Percentiles rank a stretch among this genome's conserved stretches.
phyloP scores from a whole-genome alignment of 2,888 invertebrate species.

The Julus scandinavius region DNA sequence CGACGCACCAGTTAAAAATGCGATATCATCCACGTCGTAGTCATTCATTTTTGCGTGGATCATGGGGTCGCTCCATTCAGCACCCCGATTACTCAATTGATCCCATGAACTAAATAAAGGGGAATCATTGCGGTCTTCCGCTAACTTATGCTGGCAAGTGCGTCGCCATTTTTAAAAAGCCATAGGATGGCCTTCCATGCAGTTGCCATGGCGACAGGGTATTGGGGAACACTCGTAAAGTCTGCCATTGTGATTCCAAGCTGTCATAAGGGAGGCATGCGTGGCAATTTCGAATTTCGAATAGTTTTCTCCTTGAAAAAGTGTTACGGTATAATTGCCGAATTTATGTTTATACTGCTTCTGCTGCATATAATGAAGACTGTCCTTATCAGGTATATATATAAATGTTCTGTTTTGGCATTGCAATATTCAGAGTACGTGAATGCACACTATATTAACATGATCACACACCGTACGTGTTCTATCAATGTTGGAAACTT shows the following conservation, averaged over 20 bases:
- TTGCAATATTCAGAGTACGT: too few relatives aligned
- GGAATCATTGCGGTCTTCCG: background rate
- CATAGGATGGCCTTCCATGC: background rate
- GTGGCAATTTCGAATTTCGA: too few relatives aligned
- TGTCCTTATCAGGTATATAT: too few relatives aligned
- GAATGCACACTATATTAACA: too few relatives aligned
- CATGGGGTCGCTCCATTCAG: background rate
- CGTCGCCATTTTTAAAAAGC: slow-evolving; percentile 23
- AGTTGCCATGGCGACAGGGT: background rate
- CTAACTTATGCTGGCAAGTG: background rate
- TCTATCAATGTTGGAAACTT: too few relatives aligned
- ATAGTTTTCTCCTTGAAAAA: too few relatives aligned
- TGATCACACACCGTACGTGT: too few relatives aligned
- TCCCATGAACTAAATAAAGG: background rate
- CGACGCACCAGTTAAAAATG: slow-evolving; percentile 84
- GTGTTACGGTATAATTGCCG: too few relatives aligned
- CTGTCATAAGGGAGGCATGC: too few relatives aligned
- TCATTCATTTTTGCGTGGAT: slow-evolving; percentile 69
- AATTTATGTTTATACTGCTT: too few relatives aligned
- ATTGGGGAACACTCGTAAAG: background rate
- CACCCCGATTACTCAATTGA: background rate
- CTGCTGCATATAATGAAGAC: too few relatives aligned
- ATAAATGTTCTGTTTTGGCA: too few relatives aligned
- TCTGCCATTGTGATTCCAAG: background rate
- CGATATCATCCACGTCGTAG: slow-evolving; percentile 91